Conservation (phyloP, 2,113 vertebrate genomes). For the Dipodomys stephensi region DNA sequence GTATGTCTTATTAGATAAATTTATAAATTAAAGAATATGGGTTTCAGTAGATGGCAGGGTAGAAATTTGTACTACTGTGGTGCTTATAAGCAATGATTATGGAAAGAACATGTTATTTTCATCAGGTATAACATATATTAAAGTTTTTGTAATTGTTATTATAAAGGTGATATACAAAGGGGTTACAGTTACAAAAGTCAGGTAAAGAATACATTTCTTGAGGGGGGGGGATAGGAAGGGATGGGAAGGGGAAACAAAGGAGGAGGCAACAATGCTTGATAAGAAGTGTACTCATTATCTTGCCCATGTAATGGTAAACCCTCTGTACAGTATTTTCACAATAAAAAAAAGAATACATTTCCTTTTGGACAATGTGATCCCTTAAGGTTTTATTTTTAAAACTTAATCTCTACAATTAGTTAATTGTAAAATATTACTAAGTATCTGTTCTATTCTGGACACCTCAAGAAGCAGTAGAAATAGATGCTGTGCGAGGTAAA, state of each 20-base stretch:
- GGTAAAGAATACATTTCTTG: no score
- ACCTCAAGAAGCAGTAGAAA: not conserved
- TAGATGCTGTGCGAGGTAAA: not conserved
- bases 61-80: conserved; percentile 12
- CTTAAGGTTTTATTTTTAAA: not conserved
- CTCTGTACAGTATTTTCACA: no score
- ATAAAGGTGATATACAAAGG: no score
- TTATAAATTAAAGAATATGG: conserved; percentile 42
- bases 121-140: conserved; percentile 33
- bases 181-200: no score
- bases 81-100: conserved; percentile 9
- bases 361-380: no score
- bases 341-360: no score
- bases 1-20: not conserved
- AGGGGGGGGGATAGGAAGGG: no score
- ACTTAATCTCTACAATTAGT: conserved; percentile 21
- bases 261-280: no score
- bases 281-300: no score
- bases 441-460: not conserved
- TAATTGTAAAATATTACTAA: conserved; percentile 50
- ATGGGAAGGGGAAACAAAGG: no score
- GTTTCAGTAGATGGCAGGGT: conserved; percentile 34
- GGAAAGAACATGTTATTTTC: not conserved
- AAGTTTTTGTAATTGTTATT: not conserved
- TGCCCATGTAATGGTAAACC: no score